Evolutionary conservation across 2,113 vertebrate genomes (phyloP), one percentile per base, ranked within the genome.

Genomic region (Fulmarus glacialis): DNA sequence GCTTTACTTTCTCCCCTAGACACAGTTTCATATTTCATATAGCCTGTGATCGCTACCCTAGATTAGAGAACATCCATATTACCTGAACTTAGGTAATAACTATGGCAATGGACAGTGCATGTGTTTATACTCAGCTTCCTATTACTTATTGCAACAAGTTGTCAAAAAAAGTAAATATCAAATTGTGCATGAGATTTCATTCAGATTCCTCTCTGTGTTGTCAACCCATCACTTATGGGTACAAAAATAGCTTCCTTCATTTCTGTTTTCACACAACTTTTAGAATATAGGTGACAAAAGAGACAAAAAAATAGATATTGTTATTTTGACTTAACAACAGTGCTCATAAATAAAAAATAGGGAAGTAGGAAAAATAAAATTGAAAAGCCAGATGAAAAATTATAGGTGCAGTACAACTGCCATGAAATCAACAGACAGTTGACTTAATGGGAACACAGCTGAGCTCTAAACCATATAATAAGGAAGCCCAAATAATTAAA

Each of bases 401-500:
- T 63, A 27, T 19, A 58, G 17, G 11, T 73, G 23, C 19, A 74
- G 17, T 38, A 62, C 36, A 68, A 36, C 34, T 43, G 12, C 50
- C 43, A 45, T 74, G 55, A 91, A 45, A 32, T 78, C 47, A 79
- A 73, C 32, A 63, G 9, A 66, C 3, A 47, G 5, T 17, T 72
- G n/a, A 47, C n/a, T 55, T 60, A 59, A 47, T 43, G 21, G 38
- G 22, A 74, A 53, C 17, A 56, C 15, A 42, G 20, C 17, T 86
- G 79, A 82, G 20, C 20, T 82, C 30, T 79, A 66, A 34, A 52
- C 3, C 3, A 1, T 47, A 14, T 22, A 64, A 47, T 36, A 82
- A 56, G 15, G 30, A 86, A 94, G 7, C 5, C 9, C 50, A 91
- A 91, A 93, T 43, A 93, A 80, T 75, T 71, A 60, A 84, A 56